Percentiles rank a stretch among this genome's conserved stretches.
Conservation (phyloP, 2,113 vertebrate species). For the Campylomormyrus tamandua region DNA sequence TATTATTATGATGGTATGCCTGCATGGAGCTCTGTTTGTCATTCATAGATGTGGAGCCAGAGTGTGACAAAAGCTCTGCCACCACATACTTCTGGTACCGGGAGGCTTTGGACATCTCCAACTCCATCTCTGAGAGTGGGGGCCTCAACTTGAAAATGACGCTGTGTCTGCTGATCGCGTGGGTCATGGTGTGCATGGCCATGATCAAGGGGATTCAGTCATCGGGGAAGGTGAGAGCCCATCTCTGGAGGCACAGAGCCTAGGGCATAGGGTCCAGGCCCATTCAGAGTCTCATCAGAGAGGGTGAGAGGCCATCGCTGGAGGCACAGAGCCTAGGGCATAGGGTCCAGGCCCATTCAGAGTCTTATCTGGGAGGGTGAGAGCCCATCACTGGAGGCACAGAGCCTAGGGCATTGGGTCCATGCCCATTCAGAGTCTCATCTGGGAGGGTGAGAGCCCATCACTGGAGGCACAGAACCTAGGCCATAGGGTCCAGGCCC, state of each 20-base stretch:
- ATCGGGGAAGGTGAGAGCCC: slow-evolving; percentile 81
- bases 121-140: slow-evolving; percentile 80
- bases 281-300: slow-evolving; percentile 65
- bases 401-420: background rate
- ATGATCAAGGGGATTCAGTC: slow-evolving; percentile 99
- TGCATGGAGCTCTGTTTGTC: background rate
- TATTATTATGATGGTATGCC: background rate
- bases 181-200: slow-evolving; percentile 88
- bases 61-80: slow-evolving; percentile 93
- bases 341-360: background rate
- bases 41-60: slow-evolving; percentile 76
- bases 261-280: background rate
- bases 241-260: background rate
- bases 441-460: slow-evolving; percentile 80
- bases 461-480: background rate
- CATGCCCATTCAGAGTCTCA: slow-evolving; percentile 41
- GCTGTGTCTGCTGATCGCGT: slow-evolving; percentile 77
- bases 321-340: background rate
- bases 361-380: slow-evolving; percentile 86
- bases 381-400: background rate
- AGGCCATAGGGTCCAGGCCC: too few species aligned
- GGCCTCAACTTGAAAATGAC: slow-evolving; percentile 97
- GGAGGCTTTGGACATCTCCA: slow-evolving; percentile 84
- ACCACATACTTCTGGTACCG: slow-evolving; percentile 98
- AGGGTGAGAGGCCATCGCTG: slow-evolving; percentile 63